Conservation (phyloP, 2,888 invertebrate species). For the Hypomecis atomaria region DNA sequence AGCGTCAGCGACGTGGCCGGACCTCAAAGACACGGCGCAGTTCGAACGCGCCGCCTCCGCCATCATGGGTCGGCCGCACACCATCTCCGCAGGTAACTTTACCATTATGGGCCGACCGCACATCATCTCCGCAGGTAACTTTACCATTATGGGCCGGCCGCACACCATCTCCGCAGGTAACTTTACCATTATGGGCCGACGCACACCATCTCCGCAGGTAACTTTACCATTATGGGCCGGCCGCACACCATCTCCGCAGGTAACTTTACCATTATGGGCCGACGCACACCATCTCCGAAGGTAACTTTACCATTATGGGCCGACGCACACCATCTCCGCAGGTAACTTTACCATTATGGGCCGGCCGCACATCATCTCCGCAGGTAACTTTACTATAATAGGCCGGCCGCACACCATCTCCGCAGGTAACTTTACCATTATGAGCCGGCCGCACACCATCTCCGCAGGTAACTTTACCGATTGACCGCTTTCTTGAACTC, state of each 20-base stretch:
- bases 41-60: slow-evolving; percentile 90
- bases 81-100: slow-evolving; percentile 91
- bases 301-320: too few species aligned
- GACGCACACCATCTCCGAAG: too few species aligned
- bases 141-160: slow-evolving; percentile 94
- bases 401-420: slow-evolving; percentile 97
- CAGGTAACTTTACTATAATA: too few species aligned
- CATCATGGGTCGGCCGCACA: slow-evolving; percentile 94
- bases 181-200: not conserved
- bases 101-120: not conserved
- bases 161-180: slow-evolving; percentile 95
- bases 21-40: slow-evolving; percentile 90
- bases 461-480: slow-evolving; percentile 87
- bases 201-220: too few species aligned
- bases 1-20: slow-evolving; percentile 91
- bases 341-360: slow-evolving; percentile 62
- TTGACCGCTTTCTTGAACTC: too few species aligned
- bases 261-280: slow-evolving; percentile 30
- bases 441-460: slow-evolving; percentile 95
- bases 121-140: too few species aligned
- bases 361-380: too few species aligned
- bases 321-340: slow-evolving; percentile 96
- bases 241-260: slow-evolving; percentile 97
- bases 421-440: slow-evolving; percentile 79
- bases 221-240: slow-evolving; percentile 91